Percentiles rank a stretch among this genome's conserved stretches.
These are phyloP conservation scores for Parauchenoglanis punctatus DNA, from an alignment of 2,797 vertebrate species.

Conservation along the genomic window DNA sequence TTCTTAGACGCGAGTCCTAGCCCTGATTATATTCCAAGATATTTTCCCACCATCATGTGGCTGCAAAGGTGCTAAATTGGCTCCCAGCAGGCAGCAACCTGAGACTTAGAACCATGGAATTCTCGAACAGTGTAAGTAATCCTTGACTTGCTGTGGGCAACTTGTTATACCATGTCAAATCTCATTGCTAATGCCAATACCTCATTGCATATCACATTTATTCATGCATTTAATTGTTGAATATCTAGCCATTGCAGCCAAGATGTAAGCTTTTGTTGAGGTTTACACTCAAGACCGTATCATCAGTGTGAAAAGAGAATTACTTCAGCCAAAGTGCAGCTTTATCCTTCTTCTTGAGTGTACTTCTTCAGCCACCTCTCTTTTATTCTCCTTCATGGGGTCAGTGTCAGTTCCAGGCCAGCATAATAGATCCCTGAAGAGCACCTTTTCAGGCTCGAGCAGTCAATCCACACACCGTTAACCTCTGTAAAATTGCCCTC, in stretches of 20 bases:
- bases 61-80: not conserved
- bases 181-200: not conserved
- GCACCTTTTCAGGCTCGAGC: conserved; percentile 48
- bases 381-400: conserved; percentile 48
- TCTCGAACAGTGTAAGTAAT: not conserved
- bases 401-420: conserved; percentile 48
- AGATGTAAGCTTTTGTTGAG: not conserved
- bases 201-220: not conserved
- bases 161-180: not conserved
- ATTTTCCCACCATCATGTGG: not conserved
- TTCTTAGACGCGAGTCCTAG: not conserved
- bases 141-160: not conserved
- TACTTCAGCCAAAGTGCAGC: not conserved
- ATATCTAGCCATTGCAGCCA: too few relatives aligned
- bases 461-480: conserved; percentile 43
- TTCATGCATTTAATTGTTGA: too few relatives aligned
- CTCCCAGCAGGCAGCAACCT: not conserved
- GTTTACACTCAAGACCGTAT: not conserved
- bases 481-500: conserved; percentile 37
- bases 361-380: conserved; percentile 44
- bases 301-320: conserved; percentile 3
- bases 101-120: too few relatives aligned
- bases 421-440: conserved; percentile 53
- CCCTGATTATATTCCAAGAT: not conserved
- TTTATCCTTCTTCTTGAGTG: conserved; percentile 48